phyloP scores from a whole-genome alignment of 1,140 invertebrate species.

The Pissodes strobi region DNA sequence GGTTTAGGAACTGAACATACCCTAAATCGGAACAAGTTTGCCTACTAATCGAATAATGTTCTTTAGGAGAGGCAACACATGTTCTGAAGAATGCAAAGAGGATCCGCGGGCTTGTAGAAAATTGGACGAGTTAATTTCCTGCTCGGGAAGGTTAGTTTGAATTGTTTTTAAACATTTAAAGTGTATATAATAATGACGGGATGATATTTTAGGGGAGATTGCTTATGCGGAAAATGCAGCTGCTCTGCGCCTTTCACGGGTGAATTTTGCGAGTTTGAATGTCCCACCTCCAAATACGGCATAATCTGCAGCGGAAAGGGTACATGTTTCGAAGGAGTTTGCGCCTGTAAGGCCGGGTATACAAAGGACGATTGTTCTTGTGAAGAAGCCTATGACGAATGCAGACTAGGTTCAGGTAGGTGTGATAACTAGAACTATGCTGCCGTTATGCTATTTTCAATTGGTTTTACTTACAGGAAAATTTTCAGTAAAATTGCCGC shows the following conservation, averaged over 20 bases:
- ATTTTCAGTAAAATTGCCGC: no score
- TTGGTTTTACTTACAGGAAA: no score
- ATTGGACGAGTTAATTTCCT: constrained; percentile 30
- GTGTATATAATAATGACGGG: no score
- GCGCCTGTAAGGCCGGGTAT: constrained; percentile 38
- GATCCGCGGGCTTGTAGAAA: constrained; percentile 30
- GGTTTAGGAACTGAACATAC: no score
- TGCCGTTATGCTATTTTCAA: no score
- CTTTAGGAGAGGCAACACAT: constrained; percentile 42
- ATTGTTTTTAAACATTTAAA: no score
- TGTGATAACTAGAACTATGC: no score
- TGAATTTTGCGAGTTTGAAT: constrained; percentile 44
- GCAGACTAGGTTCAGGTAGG: constrained; percentile 32
- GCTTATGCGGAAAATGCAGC: constrained; percentile 39
- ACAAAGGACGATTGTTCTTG: constrained; percentile 44
- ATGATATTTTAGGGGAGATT: constrained; percentile 47
- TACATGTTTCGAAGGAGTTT: constrained; percentile 40
- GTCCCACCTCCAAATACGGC: constrained; percentile 25
- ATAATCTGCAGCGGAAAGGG: constrained; percentile 46
- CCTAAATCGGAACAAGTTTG: no score
- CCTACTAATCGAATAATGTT: no score
- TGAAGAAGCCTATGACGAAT: constrained; percentile 28
- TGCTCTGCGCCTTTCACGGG: constrained; percentile 37
- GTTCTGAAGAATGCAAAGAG: constrained; percentile 38
- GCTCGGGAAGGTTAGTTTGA: constrained; percentile 34